Conservation (phyloP, 2,888 invertebrate species). For the Sussaba pulchella region DNA sequence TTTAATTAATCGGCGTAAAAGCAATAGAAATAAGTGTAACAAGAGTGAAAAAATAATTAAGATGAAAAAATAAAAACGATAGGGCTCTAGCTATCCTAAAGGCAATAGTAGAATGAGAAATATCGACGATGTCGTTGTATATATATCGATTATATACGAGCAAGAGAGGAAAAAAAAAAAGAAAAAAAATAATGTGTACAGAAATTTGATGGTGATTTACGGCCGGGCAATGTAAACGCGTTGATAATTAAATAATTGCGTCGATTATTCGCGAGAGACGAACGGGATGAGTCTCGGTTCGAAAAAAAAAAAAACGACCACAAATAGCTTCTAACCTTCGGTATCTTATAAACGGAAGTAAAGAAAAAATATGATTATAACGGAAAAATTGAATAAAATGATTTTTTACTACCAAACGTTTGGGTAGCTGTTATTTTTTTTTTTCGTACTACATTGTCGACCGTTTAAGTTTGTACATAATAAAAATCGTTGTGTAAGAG, state of each 20-base stretch:
- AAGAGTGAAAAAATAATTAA: conserved; percentile 17
- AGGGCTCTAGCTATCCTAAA: conserved; percentile 32
- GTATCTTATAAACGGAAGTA: conserved; percentile 42
- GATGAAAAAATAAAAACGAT: too few species aligned
- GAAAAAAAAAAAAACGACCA: conserved; percentile 27
- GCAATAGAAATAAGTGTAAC: conserved; percentile 2
- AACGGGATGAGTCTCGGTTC: conserved; percentile 36
- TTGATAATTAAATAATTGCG: not conserved
- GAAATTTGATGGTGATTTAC: conserved; percentile 13
- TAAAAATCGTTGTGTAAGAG: conserved; percentile 76
- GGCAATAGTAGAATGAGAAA: conserved; percentile 35
- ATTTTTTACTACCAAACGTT: conserved; percentile 74
- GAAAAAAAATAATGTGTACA: too few species aligned
- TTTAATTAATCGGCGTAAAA: conserved; percentile 46
- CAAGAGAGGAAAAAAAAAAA: too few species aligned
- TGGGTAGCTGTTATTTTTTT: conserved; percentile 73
- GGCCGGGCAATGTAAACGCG: conserved; percentile 35
- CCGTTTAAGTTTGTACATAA: conserved; percentile 79
- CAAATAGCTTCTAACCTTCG: conserved; percentile 56
- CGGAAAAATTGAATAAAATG: conserved; percentile 48
- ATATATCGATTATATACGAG: conserved; percentile 51
- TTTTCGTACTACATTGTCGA: conserved; percentile 76
- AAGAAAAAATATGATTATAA: conserved; percentile 17
- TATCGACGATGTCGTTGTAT: conserved; percentile 54
- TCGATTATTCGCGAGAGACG: conserved; percentile 41